Conservation (phyloP, 2,113 vertebrate genomes). For the Prinia subflava region DNA sequence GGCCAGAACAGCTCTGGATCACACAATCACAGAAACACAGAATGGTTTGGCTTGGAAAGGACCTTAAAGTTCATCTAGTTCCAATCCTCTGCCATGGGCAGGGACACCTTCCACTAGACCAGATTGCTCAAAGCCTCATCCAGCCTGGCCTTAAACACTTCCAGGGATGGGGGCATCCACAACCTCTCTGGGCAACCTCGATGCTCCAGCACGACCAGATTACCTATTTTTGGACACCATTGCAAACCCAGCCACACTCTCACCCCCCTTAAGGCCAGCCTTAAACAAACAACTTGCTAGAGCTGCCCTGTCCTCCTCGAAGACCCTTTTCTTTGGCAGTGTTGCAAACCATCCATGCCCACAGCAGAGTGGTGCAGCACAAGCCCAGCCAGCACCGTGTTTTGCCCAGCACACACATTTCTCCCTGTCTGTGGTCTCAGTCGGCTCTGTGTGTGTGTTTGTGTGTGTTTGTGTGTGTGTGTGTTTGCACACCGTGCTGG, state of each 20-base stretch:
- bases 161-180: background rate
- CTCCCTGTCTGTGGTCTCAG: fast-evolving
- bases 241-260: background rate
- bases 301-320: background rate
- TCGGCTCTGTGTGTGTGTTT: background rate
- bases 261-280: background rate
- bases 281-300: background rate
- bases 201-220: background rate
- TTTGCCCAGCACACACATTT: background rate
- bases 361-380: fast-evolving
- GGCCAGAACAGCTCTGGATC: background rate
- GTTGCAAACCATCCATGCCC: fast-evolving
- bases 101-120: background rate
- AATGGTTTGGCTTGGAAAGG: background rate
- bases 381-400: fast-evolving
- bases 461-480: background rate
- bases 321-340: background rate
- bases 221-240: fast-evolving
- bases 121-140: background rate
- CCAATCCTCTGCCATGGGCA: background rate
- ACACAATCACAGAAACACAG: background rate
- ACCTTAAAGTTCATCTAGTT: background rate
- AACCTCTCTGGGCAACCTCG: background rate
- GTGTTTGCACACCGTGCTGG: fast-evolving
- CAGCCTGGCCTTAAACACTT: fast-evolving